Percentiles rank a stretch among this genome's conserved stretches.
These are phyloP conservation scores for Drepana falcataria DNA, from an alignment of 2,888 invertebrate genomes.

Conservation along the genomic window DNA sequence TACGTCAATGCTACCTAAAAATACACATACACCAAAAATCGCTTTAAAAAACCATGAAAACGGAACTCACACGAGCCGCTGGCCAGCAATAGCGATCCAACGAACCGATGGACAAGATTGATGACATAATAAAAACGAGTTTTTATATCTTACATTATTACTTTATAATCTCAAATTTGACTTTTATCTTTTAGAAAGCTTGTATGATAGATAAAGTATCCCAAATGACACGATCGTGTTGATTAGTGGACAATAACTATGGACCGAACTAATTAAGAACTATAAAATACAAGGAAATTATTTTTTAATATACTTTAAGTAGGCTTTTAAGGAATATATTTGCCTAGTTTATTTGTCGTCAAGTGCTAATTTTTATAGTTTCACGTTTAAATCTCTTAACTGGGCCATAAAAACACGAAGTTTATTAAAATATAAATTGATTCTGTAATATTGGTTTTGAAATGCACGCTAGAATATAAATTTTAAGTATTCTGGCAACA, in stretches of 20 bases:
- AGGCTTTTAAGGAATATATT: constrained; percentile 8
- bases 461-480: background rate
- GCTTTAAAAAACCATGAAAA: constrained; percentile 21
- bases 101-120: constrained; percentile 64
- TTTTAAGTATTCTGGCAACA: too few relatives aligned
- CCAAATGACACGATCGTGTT: constrained; percentile 59
- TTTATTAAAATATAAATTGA: background rate
- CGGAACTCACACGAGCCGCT: constrained; percentile 53
- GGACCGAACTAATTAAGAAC: constrained; percentile 43
- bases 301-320: constrained; percentile 25
- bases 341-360: constrained; percentile 15
- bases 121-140: constrained; percentile 69
- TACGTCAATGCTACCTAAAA: too few relatives aligned
- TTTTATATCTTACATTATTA: constrained; percentile 67
- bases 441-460: background rate
- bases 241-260: constrained; percentile 50
- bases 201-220: constrained; percentile 67
- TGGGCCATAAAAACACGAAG: background rate
- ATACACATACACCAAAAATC: constrained; percentile 6
- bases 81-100: constrained; percentile 32
- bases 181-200: constrained; percentile 70
- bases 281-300: constrained; percentile 44
- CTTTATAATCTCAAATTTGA: constrained; percentile 69
- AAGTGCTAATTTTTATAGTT: constrained; percentile 35
- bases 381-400: constrained; percentile 7